Conservation (phyloP, 2,797 vertebrate species). For the Siniperca undulata region DNA sequence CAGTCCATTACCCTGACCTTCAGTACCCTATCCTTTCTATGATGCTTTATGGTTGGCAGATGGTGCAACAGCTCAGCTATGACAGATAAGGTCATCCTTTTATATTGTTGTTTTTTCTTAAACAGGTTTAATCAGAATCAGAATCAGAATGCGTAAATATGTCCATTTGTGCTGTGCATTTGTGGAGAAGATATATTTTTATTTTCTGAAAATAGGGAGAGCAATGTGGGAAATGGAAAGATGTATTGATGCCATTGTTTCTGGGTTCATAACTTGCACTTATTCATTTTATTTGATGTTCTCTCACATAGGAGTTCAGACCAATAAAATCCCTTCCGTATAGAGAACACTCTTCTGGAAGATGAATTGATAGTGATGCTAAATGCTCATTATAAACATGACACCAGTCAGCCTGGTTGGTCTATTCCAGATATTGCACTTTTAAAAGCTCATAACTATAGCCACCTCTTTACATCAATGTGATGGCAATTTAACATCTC, state of each 20-base stretch:
- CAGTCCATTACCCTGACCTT: slow-evolving; percentile 50
- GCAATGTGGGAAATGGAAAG: not conserved
- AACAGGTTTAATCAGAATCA: no score
- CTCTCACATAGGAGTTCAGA: not conserved
- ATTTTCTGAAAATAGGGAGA: not conserved
- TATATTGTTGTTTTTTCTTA: not conserved
- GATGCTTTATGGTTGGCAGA: slow-evolving; percentile 44
- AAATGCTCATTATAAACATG: not conserved
- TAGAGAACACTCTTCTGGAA: not conserved
- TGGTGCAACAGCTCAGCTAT: slow-evolving; percentile 25
- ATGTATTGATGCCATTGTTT: not conserved
- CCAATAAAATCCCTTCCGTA: no score
- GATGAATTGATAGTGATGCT: not conserved
- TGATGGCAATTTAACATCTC: not conserved
- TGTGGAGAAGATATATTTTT: not conserved
- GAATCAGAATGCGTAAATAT: slow-evolving; percentile 29
- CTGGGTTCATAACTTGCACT: not conserved
- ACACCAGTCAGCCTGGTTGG: not conserved
- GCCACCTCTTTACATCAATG: not conserved
- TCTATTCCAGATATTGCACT: not conserved
- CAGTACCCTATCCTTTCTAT: not conserved
- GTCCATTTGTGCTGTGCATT: slow-evolving; percentile 3
- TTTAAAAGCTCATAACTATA: not conserved
- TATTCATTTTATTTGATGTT: not conserved
- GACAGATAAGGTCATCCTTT: slow-evolving; percentile 21